Percentiles rank a stretch among this genome's conserved stretches.
These are phyloP conservation scores for Clarias macrocephalus DNA, from an alignment of 2,113 vertebrate species.

Conservation along the genomic window DNA sequence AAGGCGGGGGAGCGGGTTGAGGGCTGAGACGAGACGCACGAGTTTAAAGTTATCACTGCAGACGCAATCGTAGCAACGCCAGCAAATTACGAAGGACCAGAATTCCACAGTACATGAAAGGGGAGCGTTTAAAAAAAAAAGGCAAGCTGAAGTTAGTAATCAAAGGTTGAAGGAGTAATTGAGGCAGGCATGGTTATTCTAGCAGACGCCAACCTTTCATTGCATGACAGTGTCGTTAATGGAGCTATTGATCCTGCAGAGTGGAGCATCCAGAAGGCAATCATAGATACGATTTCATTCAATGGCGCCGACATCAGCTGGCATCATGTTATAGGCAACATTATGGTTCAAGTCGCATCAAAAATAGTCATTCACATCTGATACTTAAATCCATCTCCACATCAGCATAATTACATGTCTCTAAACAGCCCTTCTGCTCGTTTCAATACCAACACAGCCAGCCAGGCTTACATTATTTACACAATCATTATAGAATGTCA, in stretches of 20 bases:
- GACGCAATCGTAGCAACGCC: conserved; percentile 67
- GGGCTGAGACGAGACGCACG: conserved; percentile 53
- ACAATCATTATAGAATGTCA: conserved; percentile 49
- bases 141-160: conserved; percentile 79
- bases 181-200: conserved; percentile 74
- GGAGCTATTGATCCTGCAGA: conserved; percentile 76
- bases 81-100: conserved; percentile 74
- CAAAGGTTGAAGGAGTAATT: conserved; percentile 76
- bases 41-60: conserved; percentile 63
- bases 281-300: conserved; percentile 74
- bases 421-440: conserved; percentile 69
- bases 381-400: conserved; percentile 75
- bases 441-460: conserved; percentile 74
- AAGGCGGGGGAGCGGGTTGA: conserved; percentile 32
- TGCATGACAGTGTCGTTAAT: conserved; percentile 74
- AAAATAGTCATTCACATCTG: conserved; percentile 81
- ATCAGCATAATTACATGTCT: conserved; percentile 74
- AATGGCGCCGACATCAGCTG: conserved; percentile 75
- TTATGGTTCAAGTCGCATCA: conserved; percentile 74
- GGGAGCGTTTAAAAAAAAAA: conserved; percentile 67
- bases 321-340: conserved; percentile 70
- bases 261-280: conserved; percentile 79
- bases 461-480: conserved; percentile 61
- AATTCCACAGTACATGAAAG: conserved; percentile 73
- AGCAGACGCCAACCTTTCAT: conserved; percentile 76